A percentile compares a stretch with the other conserved stretches of the same genome.
Evolutionary conservation across 2,888 invertebrate genomes (phyloP).

Genomic region (Andrena praecox): DNA sequence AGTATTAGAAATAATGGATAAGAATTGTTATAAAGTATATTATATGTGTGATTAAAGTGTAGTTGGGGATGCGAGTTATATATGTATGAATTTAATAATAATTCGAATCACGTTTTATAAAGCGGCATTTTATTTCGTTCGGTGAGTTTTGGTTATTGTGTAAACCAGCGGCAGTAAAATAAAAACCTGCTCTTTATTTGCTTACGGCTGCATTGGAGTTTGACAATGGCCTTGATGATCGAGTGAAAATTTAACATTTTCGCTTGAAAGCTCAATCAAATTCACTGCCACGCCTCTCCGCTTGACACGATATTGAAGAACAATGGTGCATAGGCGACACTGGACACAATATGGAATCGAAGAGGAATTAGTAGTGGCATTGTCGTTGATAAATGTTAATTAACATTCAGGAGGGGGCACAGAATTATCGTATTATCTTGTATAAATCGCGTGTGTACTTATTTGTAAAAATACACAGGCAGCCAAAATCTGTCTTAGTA

Average conservation of each 20-base stretch:
- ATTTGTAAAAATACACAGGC: neutral
- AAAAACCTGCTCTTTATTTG: conserved; percentile 19
- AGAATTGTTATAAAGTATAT: neutral
- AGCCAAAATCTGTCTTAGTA: neutral
- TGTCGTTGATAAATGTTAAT: conserved; percentile 43
- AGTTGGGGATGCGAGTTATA: neutral
- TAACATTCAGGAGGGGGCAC: conserved; percentile 7
- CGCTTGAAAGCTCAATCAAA: conserved; percentile 40
- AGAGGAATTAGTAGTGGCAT: conserved; percentile 48
- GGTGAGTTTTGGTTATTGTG: neutral
- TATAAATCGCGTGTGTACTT: neutral
- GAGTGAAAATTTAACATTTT: conserved; percentile 55
- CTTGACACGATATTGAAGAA: conserved; percentile 45
- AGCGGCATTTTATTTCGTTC: neutral
- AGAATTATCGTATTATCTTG: no score
- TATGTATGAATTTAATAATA: neutral
- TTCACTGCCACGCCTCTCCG: conserved; percentile 1
- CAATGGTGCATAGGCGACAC: conserved; percentile 38
- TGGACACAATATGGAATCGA: conserved; percentile 46
- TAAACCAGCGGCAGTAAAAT: conserved; percentile 10
- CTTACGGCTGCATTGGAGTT: conserved; percentile 18
- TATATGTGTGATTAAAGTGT: conserved; percentile 4
- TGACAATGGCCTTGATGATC: conserved; percentile 44
- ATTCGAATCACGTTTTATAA: neutral
- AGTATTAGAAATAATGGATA: no score